These are phyloP conservation scores for Anguilla pacifica DNA, from an alignment of 2,797 vertebrate genomes.

Conservation along the genomic window DNA sequence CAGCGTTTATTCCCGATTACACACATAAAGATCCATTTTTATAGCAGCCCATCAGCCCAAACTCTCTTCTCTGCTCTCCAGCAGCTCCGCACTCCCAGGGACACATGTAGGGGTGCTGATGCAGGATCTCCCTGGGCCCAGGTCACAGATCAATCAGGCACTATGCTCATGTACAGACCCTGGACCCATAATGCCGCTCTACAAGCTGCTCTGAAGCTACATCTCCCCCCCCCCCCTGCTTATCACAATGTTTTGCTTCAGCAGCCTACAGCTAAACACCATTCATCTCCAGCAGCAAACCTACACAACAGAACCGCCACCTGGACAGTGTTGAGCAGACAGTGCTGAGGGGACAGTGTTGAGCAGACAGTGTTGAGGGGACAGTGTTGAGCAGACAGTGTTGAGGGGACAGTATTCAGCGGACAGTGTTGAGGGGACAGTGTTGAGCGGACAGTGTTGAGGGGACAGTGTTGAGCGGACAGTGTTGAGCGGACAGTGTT, in stretches of 20 bases:
- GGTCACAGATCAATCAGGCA: background rate
- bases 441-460: too few species aligned
- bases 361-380: too few species aligned
- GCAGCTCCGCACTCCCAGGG: background rate
- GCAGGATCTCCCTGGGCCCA: background rate
- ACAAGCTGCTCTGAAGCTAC: background rate
- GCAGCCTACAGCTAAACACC: background rate
- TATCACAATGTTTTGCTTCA: conserved; percentile 15
- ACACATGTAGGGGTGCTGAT: background rate
- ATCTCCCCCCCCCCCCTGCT: background rate
- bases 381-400: too few species aligned
- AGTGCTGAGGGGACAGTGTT: too few species aligned
- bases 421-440: too few species aligned
- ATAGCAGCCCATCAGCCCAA: background rate
- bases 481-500: too few species aligned
- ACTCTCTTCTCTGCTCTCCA: background rate
- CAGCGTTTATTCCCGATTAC: background rate
- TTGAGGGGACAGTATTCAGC: too few species aligned
- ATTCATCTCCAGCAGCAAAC: conserved; percentile 16
- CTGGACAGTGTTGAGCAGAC: background rate
- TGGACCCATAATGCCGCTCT: background rate
- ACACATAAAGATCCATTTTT: background rate
- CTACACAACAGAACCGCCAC: background rate
- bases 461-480: too few species aligned
- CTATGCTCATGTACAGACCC: background rate